A percentile compares a stretch with the other conserved stretches of the same genome.
These are phyloP conservation scores for Hypomecis atomaria DNA, from an alignment of 2,888 invertebrate genomes.

Conservation along the genomic window DNA sequence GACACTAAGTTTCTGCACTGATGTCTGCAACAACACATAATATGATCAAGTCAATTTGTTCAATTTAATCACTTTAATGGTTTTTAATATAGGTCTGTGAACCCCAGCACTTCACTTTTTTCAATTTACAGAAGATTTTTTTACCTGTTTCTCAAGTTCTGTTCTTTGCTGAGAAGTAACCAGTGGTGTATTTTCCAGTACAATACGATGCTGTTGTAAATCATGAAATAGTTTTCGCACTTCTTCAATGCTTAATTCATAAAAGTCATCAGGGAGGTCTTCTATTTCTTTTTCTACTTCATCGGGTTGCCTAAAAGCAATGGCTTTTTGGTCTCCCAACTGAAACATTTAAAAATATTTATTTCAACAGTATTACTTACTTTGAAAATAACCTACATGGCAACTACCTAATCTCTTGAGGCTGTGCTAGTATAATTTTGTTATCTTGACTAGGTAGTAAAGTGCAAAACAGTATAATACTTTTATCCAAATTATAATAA, in stretches of 20 bases:
- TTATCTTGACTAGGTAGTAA: too few relatives aligned
- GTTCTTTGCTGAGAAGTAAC: conserved; percentile 80
- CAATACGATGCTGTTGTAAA: conserved; percentile 86
- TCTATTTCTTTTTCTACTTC: conserved; percentile 84
- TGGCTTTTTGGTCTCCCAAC: conserved; percentile 90
- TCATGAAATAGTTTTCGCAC: conserved; percentile 90
- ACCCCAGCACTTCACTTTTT: too few relatives aligned
- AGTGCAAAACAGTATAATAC: too few relatives aligned
- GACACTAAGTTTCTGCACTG: conserved; percentile 81
- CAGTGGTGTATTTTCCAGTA: conserved; percentile 89
- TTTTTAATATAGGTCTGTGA: too few relatives aligned
- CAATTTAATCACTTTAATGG: too few relatives aligned
- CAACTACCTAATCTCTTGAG: too few relatives aligned
- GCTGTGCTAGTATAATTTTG: too few relatives aligned
- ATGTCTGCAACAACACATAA: conserved; percentile 55
- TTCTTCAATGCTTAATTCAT: conserved; percentile 93
- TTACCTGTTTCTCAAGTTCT: conserved; percentile 62
- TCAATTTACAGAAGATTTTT: conserved; percentile 6
- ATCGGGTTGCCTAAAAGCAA: conserved; percentile 88
- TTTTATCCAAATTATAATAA: too few relatives aligned
- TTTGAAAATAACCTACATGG: too few relatives aligned
- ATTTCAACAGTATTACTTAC: background rate
- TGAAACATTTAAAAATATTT: conserved; percentile 61
- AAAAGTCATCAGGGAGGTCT: conserved; percentile 94
- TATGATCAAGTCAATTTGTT: too few relatives aligned